Evolutionary conservation across 1,140 invertebrate genomes (phyloP), one percentile per base, ranked within the genome.

Genomic region (Linepithema humile): DNA sequence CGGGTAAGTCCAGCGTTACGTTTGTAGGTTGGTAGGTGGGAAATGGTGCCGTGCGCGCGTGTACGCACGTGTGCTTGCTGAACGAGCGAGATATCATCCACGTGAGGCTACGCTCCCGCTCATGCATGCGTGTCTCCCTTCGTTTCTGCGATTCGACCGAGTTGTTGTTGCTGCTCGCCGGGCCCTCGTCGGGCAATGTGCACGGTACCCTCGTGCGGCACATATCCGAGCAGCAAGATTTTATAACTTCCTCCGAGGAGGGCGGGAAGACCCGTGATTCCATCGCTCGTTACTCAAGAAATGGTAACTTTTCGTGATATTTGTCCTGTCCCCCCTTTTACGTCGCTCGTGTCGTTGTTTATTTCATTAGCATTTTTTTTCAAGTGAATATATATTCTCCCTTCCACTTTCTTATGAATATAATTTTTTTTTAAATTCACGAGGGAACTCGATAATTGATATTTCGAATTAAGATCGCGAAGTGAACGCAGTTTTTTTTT

Each of bases 71-170:
- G 78, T 60, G 43, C 83, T 15, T 38, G 55, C 35, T n/a, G 43
- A n/a, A n/a, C 65, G 20, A 15, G 40, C 50, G 78, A 45, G 53
- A 40, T 73, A 72, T 62, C 29, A 40, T 65, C 78, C 67, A 60
- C 67, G 57, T 72, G 78, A 77, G 53, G 43, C 53, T 75, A 73
- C 57, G 43, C 73, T 48, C 73, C 82, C 87, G 86, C 48, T 64
- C 87, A 88, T 48, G 86, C 87, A 89, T 89, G 87, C 87, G 87
- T 88, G 84, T 88, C 87, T 88, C 86, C 87, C 83, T 64, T 67
- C 53, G 26, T 67, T 65, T 59, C 43, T 50, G 57, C 40, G 59
- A 50, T 23, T 43, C 53, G 23, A 43, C 35, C 57, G 38, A 77
- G 57, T 77, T 40, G 48, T 69, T 80, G 55, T 9, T 38, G 20